A percentile compares a stretch with the other conserved stretches of the same genome.
Evolutionary conservation across 2,797 vertebrate genomes (phyloP).

Genomic region (Carapus acus): DNA sequence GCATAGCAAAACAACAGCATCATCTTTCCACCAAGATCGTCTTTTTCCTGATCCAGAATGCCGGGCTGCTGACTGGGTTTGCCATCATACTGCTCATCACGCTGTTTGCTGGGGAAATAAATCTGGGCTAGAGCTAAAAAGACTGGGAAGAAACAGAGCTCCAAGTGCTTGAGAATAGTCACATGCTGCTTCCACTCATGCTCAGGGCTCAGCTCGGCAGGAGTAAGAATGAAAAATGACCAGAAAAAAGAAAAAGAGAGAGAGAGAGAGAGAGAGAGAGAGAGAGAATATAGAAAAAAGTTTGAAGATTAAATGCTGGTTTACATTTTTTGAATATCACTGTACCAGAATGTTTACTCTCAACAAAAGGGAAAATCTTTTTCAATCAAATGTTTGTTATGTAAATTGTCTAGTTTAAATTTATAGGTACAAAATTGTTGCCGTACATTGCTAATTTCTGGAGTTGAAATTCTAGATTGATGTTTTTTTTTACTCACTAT

Average conservation of each 20-base stretch:
- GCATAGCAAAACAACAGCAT: constrained; percentile 55
- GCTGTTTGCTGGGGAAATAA: constrained; percentile 68
- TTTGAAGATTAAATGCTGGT: constrained; percentile 27
- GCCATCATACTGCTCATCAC: constrained; percentile 75
- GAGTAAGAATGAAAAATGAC: constrained; percentile 36
- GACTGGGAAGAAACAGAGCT: constrained; percentile 4
- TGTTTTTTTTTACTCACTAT: constrained; percentile 1
- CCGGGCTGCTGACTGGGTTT: constrained; percentile 72
- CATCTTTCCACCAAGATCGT: constrained; percentile 50
- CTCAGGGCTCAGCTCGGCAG: constrained; percentile 20
- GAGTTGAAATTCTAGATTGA: too few relatives aligned
- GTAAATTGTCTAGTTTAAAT: constrained; percentile 48
- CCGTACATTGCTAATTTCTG: constrained; percentile 22
- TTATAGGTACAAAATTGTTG: too few relatives aligned
- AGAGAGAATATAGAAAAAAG: too few relatives aligned
- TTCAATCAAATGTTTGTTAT: constrained; percentile 49
- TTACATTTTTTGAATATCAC: constrained; percentile 42
- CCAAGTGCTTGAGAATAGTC: neutral
- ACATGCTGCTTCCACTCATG: constrained; percentile 36
- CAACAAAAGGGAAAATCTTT: constrained; percentile 40
- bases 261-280: too few relatives aligned
- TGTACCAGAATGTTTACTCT: constrained; percentile 41
- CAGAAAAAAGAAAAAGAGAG: constrained; percentile 41
- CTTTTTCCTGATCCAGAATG: constrained; percentile 77
- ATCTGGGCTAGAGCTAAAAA: constrained; percentile 56